Conservation (phyloP, 1,140 invertebrate species). For the Ylistrum balloti region DNA sequence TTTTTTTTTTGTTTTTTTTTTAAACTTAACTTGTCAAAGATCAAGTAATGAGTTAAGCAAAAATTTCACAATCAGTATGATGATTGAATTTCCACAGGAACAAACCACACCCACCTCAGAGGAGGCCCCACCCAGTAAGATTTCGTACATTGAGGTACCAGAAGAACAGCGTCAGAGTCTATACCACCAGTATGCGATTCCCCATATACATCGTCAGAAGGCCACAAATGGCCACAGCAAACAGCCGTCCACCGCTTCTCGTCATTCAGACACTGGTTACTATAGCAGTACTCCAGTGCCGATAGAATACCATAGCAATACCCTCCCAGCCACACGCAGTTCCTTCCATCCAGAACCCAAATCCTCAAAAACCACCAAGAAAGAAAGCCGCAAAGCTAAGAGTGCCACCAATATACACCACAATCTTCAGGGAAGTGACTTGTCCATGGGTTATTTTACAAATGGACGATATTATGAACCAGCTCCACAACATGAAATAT, state of each 20-base stretch:
- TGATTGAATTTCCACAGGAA: constrained; percentile 54
- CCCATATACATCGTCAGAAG: constrained; percentile 58
- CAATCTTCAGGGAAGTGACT: constrained; percentile 57
- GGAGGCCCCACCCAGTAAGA: constrained; percentile 62
- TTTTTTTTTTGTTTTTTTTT: too few relatives aligned
- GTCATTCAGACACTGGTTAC: constrained; percentile 64
- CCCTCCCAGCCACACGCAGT: constrained; percentile 51
- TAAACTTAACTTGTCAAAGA: too few relatives aligned
- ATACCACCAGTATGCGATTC: constrained; percentile 67
- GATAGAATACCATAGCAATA: constrained; percentile 64
- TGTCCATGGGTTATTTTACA: constrained; percentile 72
- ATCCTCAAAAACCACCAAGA: constrained; percentile 54
- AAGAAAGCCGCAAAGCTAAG: constrained; percentile 52
- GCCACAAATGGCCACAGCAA: constrained; percentile 60
- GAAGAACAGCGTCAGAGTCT: constrained; percentile 48
- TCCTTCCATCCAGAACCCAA: constrained; percentile 62
- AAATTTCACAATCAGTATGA: too few relatives aligned
- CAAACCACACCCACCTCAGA: constrained; percentile 30
- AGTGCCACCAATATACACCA: constrained; percentile 57
- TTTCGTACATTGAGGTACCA: constrained; percentile 75
- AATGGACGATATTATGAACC: constrained; percentile 79
- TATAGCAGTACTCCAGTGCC: constrained; percentile 76
- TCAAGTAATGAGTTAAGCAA: too few relatives aligned
- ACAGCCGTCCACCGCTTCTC: constrained; percentile 54
- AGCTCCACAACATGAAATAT: constrained; percentile 71